Base-by-base conservation (phyloP, 1,140 invertebrate species). In the Cataglyphis hispanica region DNA sequence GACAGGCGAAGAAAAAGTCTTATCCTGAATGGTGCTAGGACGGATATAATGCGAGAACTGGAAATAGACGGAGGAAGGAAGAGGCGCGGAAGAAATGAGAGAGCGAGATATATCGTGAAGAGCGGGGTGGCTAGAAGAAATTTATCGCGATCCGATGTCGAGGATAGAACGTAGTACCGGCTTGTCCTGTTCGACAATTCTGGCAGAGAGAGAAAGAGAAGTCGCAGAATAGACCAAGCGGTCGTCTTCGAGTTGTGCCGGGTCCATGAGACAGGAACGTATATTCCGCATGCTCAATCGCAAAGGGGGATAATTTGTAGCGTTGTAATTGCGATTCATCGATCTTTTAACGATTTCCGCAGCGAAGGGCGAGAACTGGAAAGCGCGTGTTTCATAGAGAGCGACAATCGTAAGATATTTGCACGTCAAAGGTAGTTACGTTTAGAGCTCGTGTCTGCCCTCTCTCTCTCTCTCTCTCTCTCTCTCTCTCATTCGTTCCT, bases 1-100 rank as follows among this genome's bases (percentile, higher is more conserved):
- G 86, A 84, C 70, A 74, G 34, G 60, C 69, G 75, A 88, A 88
- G 86, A 90, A 90, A 90, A 90, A 87, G 72, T 86, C 74, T 86
- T 88, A 90, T 90, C 89, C 89, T 90, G 53, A 90, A 90, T 90
- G 89, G 89, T 77, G 61, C 46, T 69, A 70, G 88, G 86, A 88
- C 76, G 86, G 84, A 91, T 88, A 87, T 81, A 91, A 77, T 66
- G 84, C 86, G 77, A 89, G 90, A 90, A 90, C 90, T 91, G 88
- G 90, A 91, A 91, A 91, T 91, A 90, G 81, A 81, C 60, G 78
- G 67, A 74, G 64, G n/a, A 61, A 87, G 60, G 1, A 56, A 43
- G 64, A 75, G 75, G 53, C 60, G 56, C 40, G 37, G 16, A 19
- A 34, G 34, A 70, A 75, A 37, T 1, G 53, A 77, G 63, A 77